Evolutionary conservation across 1,140 invertebrate genomes (phyloP).

Genomic region (Brachionus rubens): DNA sequence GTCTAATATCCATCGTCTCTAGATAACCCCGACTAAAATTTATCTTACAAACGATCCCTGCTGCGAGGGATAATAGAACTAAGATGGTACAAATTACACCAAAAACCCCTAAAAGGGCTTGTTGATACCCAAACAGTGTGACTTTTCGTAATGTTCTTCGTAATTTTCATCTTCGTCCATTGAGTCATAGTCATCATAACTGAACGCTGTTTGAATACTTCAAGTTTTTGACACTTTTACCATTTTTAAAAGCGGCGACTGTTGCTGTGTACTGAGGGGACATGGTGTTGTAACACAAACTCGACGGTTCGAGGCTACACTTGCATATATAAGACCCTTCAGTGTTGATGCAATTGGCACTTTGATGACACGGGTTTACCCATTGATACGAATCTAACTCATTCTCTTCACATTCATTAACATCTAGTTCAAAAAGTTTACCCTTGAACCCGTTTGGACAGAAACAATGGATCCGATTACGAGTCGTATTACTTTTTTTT

Average conservation of each 20-base stretch:
- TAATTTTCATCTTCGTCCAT: not conserved
- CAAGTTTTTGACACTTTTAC: not conserved
- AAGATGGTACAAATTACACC: slow-evolving; percentile 33
- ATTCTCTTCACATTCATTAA: slow-evolving; percentile 25
- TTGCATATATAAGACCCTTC: slow-evolving; percentile 36
- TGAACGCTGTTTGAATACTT: slow-evolving; percentile 10
- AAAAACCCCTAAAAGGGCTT: slow-evolving; percentile 33
- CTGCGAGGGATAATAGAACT: slow-evolving; percentile 23
- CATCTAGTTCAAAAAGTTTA: slow-evolving; percentile 34
- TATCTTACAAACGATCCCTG: slow-evolving; percentile 29
- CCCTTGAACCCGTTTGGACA: slow-evolving; percentile 43
- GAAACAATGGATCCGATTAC: not conserved
- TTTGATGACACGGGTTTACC: slow-evolving; percentile 21
- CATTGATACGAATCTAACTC: not conserved
- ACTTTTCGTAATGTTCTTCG: not conserved
- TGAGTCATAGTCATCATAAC: not conserved
- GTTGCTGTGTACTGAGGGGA: slow-evolving; percentile 20
- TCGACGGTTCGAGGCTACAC: slow-evolving; percentile 19
- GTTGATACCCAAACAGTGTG: slow-evolving; percentile 11
- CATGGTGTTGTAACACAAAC: slow-evolving; percentile 27
- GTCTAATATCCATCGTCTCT: slow-evolving; percentile 11
- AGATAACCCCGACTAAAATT: slow-evolving; percentile 12
- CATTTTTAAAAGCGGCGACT: not conserved
- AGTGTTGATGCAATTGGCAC: slow-evolving; percentile 30
- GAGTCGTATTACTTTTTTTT: not conserved